Percentiles rank a stretch among this genome's conserved stretches.
These are phyloP conservation scores for Adelognathus sp. DNA, from an alignment of 2,888 invertebrate genomes.

Conservation along the genomic window DNA sequence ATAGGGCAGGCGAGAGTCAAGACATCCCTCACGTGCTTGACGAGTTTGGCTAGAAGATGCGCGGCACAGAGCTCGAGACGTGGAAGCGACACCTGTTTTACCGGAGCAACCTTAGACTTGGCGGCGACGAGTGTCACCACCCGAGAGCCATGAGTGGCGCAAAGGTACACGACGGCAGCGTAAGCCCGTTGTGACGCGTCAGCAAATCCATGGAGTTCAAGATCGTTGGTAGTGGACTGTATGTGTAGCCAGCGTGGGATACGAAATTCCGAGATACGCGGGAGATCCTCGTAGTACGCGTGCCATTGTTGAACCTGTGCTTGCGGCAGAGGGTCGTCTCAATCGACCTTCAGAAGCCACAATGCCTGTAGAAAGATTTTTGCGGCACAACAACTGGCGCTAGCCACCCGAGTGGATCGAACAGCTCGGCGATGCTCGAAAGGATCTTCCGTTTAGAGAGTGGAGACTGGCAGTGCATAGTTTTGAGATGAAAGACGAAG, in stretches of 20 bases:
- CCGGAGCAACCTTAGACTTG: background rate
- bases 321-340: background rate
- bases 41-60: background rate
- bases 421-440: constrained; percentile 24
- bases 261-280: background rate
- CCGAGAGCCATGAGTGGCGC: no score
- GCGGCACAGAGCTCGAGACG: constrained; percentile 6
- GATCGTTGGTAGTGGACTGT: no score
- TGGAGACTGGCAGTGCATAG: no score
- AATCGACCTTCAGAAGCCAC: constrained; percentile 22
- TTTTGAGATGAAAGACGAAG: constrained; percentile 16
- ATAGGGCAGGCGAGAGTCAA: background rate
- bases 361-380: constrained; percentile 56
- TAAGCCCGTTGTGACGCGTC: no score
- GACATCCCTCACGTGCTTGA: background rate
- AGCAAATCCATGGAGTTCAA: no score
- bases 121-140: background rate
- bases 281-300: background rate
- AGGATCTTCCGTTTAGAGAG: constrained; percentile 25
- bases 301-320: constrained; percentile 27
- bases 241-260: constrained; percentile 42
- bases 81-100: background rate
- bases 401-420: constrained; percentile 32
- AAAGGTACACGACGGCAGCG: no score
- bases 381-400: constrained; percentile 38